Evolutionary conservation across 2,113 vertebrate species (phyloP).

Genomic region (Garra rufa): DNA sequence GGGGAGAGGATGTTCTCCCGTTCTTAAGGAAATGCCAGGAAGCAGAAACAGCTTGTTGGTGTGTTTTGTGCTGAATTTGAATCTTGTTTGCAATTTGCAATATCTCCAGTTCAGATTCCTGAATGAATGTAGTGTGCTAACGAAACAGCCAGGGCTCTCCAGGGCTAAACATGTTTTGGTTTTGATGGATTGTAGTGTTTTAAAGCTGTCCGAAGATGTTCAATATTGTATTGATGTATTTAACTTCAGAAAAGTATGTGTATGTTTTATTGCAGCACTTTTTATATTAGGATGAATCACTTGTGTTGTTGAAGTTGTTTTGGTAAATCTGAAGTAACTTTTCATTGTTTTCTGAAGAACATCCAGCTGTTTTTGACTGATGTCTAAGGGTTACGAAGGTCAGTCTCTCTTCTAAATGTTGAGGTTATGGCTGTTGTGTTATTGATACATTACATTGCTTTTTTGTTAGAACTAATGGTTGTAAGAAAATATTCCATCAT

Average conservation of each 20-base stretch:
- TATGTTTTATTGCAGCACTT: not conserved
- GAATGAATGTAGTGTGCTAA: not conserved
- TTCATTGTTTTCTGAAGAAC: not conserved
- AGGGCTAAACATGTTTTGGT: not conserved
- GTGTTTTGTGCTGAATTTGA: not conserved
- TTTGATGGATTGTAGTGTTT: slow-evolving; percentile 32
- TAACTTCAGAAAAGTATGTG: not conserved
- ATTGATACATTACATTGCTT: slow-evolving; percentile 28
- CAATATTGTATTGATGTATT: not conserved
- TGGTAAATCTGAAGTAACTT: not conserved
- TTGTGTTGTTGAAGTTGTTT: not conserved
- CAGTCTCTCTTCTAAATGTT: slow-evolving; percentile 26
- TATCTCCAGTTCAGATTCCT: not conserved
- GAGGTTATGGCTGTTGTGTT: slow-evolving; percentile 28
- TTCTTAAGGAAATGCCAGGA: not conserved
- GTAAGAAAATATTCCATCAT: slow-evolving; percentile 50
- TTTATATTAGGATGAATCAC: not conserved
- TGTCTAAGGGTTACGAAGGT: slow-evolving; percentile 5
- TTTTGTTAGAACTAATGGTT: slow-evolving; percentile 41
- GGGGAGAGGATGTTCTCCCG: not conserved
- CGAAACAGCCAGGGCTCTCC: not conserved
- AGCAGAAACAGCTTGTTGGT: not conserved
- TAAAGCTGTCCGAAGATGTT: not conserved
- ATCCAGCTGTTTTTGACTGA: slow-evolving; percentile 27
- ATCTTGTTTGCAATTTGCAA: not conserved